phyloP scores from a whole-genome alignment of 2,888 invertebrate species.

The Drosophila setosimentum region DNA sequence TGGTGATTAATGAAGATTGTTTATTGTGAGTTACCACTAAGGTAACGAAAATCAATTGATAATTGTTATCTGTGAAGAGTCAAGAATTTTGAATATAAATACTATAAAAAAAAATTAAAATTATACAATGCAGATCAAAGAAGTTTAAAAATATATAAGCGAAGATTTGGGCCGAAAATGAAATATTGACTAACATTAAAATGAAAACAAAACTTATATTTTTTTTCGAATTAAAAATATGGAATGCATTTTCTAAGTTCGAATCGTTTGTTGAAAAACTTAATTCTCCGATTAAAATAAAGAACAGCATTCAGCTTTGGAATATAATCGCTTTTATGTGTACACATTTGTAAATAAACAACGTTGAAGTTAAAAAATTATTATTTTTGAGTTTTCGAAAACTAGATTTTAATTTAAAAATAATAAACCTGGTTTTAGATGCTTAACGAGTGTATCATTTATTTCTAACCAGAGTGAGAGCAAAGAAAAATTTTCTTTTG shows the following conservation, averaged over 20 bases:
- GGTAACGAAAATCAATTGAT: background rate
- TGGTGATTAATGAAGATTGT: constrained; percentile 26
- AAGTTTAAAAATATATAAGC: background rate
- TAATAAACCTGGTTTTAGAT: background rate
- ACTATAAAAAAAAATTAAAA: no score
- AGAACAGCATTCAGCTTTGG: background rate
- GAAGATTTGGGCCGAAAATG: background rate
- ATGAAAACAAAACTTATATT: rapidly evolving
- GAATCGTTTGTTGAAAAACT: rapidly evolving
- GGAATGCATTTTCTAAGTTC: background rate
- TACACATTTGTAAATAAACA: background rate
- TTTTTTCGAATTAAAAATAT: background rate
- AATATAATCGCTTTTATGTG: background rate
- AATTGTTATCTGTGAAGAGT: background rate
- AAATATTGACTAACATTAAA: background rate
- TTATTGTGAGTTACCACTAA: background rate
- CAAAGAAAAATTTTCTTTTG: background rate
- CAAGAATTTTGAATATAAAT: background rate
- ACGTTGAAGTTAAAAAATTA: background rate
- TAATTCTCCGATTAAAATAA: background rate
- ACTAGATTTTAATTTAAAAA: background rate
- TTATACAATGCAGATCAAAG: background rate
- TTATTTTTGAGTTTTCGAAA: background rate
- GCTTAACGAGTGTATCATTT: background rate
- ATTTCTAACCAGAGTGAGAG: background rate